These are phyloP conservation scores for Rafetus swinhoei DNA, from an alignment of 2,113 vertebrate species.

Conservation along the genomic window DNA sequence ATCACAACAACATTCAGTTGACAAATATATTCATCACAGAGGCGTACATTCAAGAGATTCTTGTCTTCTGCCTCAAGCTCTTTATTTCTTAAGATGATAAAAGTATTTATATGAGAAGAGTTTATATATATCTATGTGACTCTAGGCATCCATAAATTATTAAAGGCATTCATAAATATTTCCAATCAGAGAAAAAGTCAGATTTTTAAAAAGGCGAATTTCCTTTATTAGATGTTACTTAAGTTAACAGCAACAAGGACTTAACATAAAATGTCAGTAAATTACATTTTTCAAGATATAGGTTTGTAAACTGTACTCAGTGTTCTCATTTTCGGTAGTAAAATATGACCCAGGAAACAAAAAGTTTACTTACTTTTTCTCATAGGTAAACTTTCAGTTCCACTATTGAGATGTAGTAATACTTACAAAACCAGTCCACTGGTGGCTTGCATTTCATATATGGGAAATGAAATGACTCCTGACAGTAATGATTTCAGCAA, in stretches of 20 bases:
- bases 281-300: not conserved
- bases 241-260: not conserved
- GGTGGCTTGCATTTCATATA: not conserved
- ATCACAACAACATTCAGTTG: slow-evolving; percentile 14
- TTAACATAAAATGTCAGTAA: not conserved
- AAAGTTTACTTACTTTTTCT: not conserved
- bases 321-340: not conserved
- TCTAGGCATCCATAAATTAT: not conserved
- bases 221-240: not conserved
- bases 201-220: not conserved
- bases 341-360: not conserved
- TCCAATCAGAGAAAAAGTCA: not conserved
- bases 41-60: slow-evolving; percentile 59
- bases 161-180: slow-evolving; percentile 11
- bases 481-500: slow-evolving; percentile 16
- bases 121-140: slow-evolving; percentile 41
- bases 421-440: not conserved
- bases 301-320: not conserved
- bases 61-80: slow-evolving; percentile 61
- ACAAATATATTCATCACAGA: slow-evolving; percentile 71
- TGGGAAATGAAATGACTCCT: slow-evolving; percentile 12
- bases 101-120: slow-evolving; percentile 61
- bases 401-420: not conserved
- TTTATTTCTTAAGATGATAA: slow-evolving; percentile 64
- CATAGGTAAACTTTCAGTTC: not conserved